These are phyloP conservation scores for Polyommatus iphigenia DNA, from an alignment of 2,888 invertebrate species.

Conservation along the genomic window DNA sequence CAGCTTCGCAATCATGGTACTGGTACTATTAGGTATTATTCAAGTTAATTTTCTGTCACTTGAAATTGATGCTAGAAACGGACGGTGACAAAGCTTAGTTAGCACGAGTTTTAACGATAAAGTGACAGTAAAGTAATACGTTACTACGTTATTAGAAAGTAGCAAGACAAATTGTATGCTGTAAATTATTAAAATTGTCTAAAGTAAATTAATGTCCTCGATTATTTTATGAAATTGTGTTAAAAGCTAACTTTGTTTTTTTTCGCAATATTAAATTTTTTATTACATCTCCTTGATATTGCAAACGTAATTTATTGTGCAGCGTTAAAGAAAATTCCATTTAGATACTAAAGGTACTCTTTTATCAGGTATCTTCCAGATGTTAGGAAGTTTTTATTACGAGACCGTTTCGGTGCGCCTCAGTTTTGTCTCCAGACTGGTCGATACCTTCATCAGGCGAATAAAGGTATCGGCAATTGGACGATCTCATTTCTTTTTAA, in stretches of 20 bases:
- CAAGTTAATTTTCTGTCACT: neutral
- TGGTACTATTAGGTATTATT: too few species aligned
- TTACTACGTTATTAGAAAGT: neutral
- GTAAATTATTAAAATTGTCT: neutral
- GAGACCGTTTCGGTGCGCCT: neutral
- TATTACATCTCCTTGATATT: constrained; percentile 22
- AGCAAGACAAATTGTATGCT: neutral
- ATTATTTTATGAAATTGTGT: neutral
- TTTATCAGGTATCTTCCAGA: neutral
- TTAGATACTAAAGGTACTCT: neutral
- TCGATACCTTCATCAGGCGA: constrained; percentile 11
- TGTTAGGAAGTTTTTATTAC: neutral
- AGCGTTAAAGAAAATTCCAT: constrained; percentile 8
- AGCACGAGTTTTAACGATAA: neutral
- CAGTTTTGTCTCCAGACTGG: neutral
- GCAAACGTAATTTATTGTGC: constrained; percentile 18
- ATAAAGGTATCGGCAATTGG: constrained; percentile 22
- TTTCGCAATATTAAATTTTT: neutral
- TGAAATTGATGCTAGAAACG: neutral
- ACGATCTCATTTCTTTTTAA: constrained; percentile 30
- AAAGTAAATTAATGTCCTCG: constrained; percentile 2
- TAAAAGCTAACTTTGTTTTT: neutral
- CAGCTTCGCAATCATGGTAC: too few species aligned
- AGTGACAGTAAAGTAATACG: neutral
- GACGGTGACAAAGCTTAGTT: neutral